Percentiles rank a stretch among this genome's conserved stretches.
These are phyloP conservation scores for Beris morrisii DNA, from an alignment of 2,888 invertebrate genomes.

Conservation along the genomic window DNA sequence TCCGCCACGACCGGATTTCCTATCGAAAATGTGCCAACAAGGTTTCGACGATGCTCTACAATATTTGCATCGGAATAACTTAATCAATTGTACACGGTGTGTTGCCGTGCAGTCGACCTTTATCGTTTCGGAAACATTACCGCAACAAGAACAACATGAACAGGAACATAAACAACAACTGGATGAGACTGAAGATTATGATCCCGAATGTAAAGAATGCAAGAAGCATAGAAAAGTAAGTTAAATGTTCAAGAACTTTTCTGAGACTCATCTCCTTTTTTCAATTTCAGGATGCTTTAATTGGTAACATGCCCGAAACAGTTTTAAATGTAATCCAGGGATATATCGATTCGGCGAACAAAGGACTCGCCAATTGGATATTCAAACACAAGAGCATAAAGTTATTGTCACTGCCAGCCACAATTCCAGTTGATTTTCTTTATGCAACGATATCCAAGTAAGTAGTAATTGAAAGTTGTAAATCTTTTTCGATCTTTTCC, in stretches of 20 bases:
- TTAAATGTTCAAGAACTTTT: neutral
- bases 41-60: conserved; percentile 91
- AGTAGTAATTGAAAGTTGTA: too few species aligned
- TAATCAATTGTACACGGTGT: conserved; percentile 91
- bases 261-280: conserved; percentile 26
- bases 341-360: conserved; percentile 90
- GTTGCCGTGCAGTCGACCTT: conserved; percentile 86
- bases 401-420: conserved; percentile 80
- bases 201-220: conserved; percentile 87
- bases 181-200: conserved; percentile 64
- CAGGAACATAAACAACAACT: conserved; percentile 50
- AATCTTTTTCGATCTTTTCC: conserved; percentile 1
- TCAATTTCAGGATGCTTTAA: conserved; percentile 72
- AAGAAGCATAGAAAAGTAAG: conserved; percentile 81
- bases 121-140: conserved; percentile 74
- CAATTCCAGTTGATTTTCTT: conserved; percentile 85
- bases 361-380: conserved; percentile 86
- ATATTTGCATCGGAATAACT: conserved; percentile 82
- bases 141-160: conserved; percentile 44
- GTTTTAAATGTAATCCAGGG: conserved; percentile 90
- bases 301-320: conserved; percentile 86
- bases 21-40: conserved; percentile 95
- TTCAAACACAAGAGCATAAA: conserved; percentile 83
- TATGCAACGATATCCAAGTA: conserved; percentile 86
- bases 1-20: conserved; percentile 91